These are phyloP conservation scores for Aurelia coerulea DNA, from an alignment of 30 jellyfish, hydroid and myxozoan genomes.

Conservation along the genomic window DNA sequence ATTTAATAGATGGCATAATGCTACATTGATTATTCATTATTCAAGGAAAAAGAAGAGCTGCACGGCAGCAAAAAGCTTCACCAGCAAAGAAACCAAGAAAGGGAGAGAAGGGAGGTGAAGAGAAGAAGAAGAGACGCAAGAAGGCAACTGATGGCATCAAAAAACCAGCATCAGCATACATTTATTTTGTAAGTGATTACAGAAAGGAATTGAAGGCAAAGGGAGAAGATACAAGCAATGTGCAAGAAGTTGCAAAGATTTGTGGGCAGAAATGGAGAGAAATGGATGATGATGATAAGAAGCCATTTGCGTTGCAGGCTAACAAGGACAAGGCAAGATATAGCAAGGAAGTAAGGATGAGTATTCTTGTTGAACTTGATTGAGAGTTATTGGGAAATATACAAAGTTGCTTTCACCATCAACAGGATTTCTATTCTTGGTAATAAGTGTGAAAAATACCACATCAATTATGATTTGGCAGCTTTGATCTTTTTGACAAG, in stretches of 20 bases:
- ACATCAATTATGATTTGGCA: too few relatives aligned
- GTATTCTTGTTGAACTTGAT: too few relatives aligned
- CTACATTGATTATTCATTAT: not conserved
- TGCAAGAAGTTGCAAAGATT: constrained; percentile 89
- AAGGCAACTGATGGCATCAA: constrained; percentile 91
- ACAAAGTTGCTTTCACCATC: too few relatives aligned
- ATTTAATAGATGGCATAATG: too few relatives aligned
- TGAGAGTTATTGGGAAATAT: too few relatives aligned
- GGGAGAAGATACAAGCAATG: constrained; percentile 80
- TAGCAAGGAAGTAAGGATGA: constrained; percentile 68
- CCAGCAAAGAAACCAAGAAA: constrained; percentile 65
- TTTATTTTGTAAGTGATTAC: constrained; percentile 85
- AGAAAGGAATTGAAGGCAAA: constrained; percentile 75
- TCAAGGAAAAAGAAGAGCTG: constrained; percentile 47
- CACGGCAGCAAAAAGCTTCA: constrained; percentile 24
- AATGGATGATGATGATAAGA: constrained; percentile 90
- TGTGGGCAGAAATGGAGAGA: constrained; percentile 95
- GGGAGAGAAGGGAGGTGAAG: constrained; percentile 58
- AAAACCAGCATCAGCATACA: constrained; percentile 98
- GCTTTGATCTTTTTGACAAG: too few relatives aligned
- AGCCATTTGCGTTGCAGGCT: constrained; percentile 65
- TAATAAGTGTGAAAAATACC: too few relatives aligned
- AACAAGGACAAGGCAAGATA: constrained; percentile 82
- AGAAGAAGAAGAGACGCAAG: constrained; percentile 78
- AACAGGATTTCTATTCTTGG: too few relatives aligned